Conservation (phyloP, 2,113 vertebrate genomes). For the Thunnus thynnus region DNA sequence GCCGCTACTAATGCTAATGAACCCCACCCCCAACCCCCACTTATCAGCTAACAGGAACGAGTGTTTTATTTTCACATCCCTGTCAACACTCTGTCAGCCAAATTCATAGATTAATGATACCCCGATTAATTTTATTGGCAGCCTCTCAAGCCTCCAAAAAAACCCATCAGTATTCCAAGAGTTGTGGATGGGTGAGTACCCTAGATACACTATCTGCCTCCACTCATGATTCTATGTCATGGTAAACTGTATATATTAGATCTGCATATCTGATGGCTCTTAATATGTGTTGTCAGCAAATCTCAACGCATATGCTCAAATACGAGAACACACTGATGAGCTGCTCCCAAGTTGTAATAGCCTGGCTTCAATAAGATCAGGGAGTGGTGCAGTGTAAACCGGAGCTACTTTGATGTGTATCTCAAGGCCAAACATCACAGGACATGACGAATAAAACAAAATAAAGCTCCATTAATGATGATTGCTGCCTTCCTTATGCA, state of each 20-base stretch:
- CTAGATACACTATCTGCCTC: slow-evolving; percentile 7
- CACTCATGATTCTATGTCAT: neutral
- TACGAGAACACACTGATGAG: neutral
- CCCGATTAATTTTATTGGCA: slow-evolving; percentile 43
- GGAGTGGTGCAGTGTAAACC: neutral
- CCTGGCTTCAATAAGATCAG: slow-evolving; percentile 22
- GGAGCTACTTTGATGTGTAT: slow-evolving; percentile 47
- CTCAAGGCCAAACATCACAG: slow-evolving; percentile 42
- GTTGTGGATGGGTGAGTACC: neutral
- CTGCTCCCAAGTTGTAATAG: slow-evolving; percentile 18
- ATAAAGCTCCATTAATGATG: slow-evolving; percentile 54
- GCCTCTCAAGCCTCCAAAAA: slow-evolving; percentile 22
- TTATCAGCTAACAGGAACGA: neutral
- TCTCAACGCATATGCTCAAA: slow-evolving; percentile 25
- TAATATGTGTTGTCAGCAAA: slow-evolving; percentile 54
- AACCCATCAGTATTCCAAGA: slow-evolving; percentile 37
- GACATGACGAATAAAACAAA: slow-evolving; percentile 47
- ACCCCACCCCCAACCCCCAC: slow-evolving; percentile 9
- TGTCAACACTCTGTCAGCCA: slow-evolving; percentile 21
- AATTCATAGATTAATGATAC: slow-evolving; percentile 45
- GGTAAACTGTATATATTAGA: slow-evolving; percentile 11
- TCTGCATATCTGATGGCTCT: slow-evolving; percentile 45
- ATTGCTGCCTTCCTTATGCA: slow-evolving; percentile 49
- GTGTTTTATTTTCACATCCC: slow-evolving; percentile 22
- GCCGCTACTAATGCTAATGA: slow-evolving; percentile 60